Evolutionary conservation across 2,113 vertebrate genomes (phyloP).

Genomic region (Ptilonorhynchus violaceus): DNA sequence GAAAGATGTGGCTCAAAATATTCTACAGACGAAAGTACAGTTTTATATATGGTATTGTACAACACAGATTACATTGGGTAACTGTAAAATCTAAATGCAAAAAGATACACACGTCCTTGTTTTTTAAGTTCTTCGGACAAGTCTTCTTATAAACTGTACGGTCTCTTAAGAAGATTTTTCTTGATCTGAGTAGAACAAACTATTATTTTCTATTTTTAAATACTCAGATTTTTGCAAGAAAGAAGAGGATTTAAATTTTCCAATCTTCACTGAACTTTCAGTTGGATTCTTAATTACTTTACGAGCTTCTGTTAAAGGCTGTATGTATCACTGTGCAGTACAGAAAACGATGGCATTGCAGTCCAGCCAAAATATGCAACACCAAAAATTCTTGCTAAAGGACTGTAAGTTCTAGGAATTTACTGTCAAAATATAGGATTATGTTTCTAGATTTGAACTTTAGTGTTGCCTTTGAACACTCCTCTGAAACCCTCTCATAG

Average conservation of each 20-base stretch:
- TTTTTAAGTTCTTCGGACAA: not conserved
- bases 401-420: not conserved
- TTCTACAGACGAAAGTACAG: fast-evolving
- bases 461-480: not conserved
- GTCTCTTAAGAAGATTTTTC: not conserved
- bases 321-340: not conserved
- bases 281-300: not conserved
- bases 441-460: not conserved
- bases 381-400: not conserved
- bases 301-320: not conserved
- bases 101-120: not conserved
- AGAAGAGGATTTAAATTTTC: not conserved
- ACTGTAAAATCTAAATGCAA: not conserved
- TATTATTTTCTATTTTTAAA: not conserved
- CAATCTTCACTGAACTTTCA: not conserved
- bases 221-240: not conserved
- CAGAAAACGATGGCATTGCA: not conserved
- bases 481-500: not conserved
- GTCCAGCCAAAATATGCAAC: not conserved
- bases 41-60: not conserved
- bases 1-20: not conserved
- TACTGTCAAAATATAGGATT: not conserved
- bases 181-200: not conserved
- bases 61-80: not conserved
- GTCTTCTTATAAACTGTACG: not conserved